Conservation (phyloP, 2,888 invertebrate genomes). For the Zelleria hepariella region DNA sequence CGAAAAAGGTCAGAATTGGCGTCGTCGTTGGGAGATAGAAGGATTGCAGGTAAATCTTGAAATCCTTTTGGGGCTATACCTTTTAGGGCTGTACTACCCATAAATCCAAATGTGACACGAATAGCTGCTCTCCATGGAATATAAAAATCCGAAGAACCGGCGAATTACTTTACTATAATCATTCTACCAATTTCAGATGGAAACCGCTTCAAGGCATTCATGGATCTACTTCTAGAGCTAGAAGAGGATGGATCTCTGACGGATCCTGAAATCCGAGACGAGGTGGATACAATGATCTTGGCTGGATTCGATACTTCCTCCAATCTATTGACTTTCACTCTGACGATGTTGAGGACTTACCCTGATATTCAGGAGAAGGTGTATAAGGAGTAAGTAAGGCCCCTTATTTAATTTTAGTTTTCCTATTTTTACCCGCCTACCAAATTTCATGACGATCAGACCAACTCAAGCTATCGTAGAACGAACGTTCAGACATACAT, state of each 20-base stretch:
- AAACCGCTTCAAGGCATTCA: constrained; percentile 36
- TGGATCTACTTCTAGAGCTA: constrained; percentile 50
- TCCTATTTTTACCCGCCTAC: no score
- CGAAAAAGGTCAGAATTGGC: no score
- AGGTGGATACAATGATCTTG: constrained; percentile 57
- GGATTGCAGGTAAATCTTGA: no score
- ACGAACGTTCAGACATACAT: not conserved
- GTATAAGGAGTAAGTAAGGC: constrained; percentile 25
- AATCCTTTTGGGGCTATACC: no score
- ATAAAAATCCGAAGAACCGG: not conserved
- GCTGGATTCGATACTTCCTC: constrained; percentile 53
- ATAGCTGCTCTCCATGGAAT: not conserved
- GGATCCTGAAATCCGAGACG: constrained; percentile 47
- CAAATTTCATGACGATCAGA: no score
- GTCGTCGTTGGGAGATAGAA: no score
- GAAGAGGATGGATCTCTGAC: constrained; percentile 33
- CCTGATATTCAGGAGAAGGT: constrained; percentile 34
- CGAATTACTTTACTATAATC: no score
- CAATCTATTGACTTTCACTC: constrained; percentile 28
- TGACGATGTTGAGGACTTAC: constrained; percentile 36
- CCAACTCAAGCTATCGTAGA: not conserved
- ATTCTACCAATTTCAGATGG: not conserved
- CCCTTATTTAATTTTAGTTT: not conserved
- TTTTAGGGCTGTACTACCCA: not conserved
- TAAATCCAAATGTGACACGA: not conserved